These are phyloP conservation scores for Chymomyza costata DNA, from an alignment of 1,140 invertebrate genomes.

Conservation along the genomic window DNA sequence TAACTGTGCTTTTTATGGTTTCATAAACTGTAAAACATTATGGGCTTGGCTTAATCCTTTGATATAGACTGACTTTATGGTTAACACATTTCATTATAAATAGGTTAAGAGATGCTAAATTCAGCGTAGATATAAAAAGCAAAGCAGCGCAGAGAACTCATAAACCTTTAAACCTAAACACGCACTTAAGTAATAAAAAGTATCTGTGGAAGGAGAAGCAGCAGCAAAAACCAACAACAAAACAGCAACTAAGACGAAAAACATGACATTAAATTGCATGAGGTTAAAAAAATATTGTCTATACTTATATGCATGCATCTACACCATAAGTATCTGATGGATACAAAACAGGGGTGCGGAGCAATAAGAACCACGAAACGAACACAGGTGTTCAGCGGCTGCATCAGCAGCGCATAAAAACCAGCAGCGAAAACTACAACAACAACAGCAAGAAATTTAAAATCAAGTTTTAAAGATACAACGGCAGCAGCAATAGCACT, in stretches of 20 bases:
- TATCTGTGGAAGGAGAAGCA: slow-evolving; percentile 18
- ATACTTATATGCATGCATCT: no score
- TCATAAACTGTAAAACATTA: slow-evolving; percentile 60
- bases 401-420: slow-evolving; percentile 43
- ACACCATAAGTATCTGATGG: no score
- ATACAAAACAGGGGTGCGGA: slow-evolving; percentile 14
- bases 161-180: slow-evolving; percentile 72
- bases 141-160: slow-evolving; percentile 20
- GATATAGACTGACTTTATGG: slow-evolving; percentile 23
- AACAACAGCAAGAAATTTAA: slow-evolving; percentile 56
- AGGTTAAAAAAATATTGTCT: slow-evolving; percentile 59
- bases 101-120: slow-evolving; percentile 71
- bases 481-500: slow-evolving; percentile 55
- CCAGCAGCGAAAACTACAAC: slow-evolving; percentile 26
- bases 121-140: slow-evolving; percentile 53
- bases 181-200: slow-evolving; percentile 71
- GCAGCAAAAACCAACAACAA: slow-evolving; percentile 19
- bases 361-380: slow-evolving; percentile 29
- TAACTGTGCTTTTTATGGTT: slow-evolving; percentile 65
- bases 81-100: slow-evolving; percentile 65
- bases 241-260: slow-evolving; percentile 67
- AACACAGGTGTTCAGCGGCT: slow-evolving; percentile 66
- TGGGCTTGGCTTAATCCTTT: slow-evolving; percentile 32
- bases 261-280: slow-evolving; percentile 73
- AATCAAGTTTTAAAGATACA: slow-evolving; percentile 72